Conservation (phyloP, 2,113 vertebrate genomes). For the Aramus guarauna region DNA sequence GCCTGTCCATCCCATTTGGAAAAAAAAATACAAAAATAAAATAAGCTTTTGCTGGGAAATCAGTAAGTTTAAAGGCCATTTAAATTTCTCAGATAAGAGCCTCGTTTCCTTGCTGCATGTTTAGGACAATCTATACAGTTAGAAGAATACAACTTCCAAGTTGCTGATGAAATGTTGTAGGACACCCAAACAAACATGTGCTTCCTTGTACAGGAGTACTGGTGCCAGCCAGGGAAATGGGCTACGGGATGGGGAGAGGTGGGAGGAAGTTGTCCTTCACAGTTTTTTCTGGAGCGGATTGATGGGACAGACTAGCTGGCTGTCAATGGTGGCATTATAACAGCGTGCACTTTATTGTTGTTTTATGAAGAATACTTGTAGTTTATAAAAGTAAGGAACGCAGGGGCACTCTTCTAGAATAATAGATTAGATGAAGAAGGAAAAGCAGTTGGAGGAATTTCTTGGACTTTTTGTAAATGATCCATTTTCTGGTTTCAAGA, state of each 20-base stretch:
- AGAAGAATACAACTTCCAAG: not conserved
- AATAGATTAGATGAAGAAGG: not conserved
- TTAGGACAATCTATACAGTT: not conserved
- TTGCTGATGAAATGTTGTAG: not conserved
- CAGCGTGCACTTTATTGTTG: constrained; percentile 21
- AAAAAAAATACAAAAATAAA: not conserved
- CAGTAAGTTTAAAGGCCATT: not conserved
- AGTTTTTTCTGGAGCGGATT: not conserved
- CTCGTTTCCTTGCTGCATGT: not conserved
- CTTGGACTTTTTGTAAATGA: constrained; percentile 36
- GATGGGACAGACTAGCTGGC: not conserved
- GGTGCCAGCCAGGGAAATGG: not conserved
- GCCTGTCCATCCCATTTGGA: not conserved
- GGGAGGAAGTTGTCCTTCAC: not conserved
- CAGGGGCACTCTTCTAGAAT: constrained; percentile 11
- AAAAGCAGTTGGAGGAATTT: constrained; percentile 12
- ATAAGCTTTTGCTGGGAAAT: not conserved
- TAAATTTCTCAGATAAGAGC: constrained; percentile 3
- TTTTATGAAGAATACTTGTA: constrained; percentile 25
- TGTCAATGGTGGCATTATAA: not conserved
- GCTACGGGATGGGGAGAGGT: not conserved
- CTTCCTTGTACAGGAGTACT: not conserved
- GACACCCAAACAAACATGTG: not conserved
- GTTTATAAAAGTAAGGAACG: not conserved
- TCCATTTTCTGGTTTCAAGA: constrained; percentile 60